phyloP scores from a whole-genome alignment of 2,797 vertebrate genomes.

The Scolopax rusticola region DNA sequence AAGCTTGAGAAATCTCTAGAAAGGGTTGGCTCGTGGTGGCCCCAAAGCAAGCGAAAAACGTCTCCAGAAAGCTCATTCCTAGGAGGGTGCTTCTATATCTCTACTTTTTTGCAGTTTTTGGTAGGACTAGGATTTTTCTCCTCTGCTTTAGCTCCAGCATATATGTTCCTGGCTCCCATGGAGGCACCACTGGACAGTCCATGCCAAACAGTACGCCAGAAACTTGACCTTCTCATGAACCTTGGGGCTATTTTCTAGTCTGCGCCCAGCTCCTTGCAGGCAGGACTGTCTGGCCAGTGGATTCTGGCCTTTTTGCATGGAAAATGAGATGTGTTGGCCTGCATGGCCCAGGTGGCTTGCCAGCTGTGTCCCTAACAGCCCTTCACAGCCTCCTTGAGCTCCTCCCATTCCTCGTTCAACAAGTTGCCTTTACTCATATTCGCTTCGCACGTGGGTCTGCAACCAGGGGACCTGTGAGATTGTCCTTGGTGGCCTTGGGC shows the following conservation, averaged over 20 bases:
- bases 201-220: neutral
- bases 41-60: neutral
- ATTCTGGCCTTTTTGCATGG: slow-evolving; percentile 26
- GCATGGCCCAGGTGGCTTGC: neutral
- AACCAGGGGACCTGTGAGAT: neutral
- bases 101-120: neutral
- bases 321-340: slow-evolving; percentile 31
- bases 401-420: neutral
- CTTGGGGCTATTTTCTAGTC: neutral
- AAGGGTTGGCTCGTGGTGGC: neutral
- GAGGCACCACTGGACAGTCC: neutral
- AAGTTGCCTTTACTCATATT: neutral
- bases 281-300: slow-evolving; percentile 28
- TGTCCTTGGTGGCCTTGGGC: neutral
- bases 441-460: neutral
- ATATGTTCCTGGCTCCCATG: neutral
- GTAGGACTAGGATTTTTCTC: neutral
- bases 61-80: neutral
- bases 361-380: neutral
- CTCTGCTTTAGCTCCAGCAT: neutral
- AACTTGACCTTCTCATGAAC: slow-evolving; percentile 30
- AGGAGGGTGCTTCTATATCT: accelerated
- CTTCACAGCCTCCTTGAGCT: neutral
- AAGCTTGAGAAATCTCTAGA: neutral
- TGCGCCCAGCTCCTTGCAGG: neutral